These are phyloP conservation scores for Falco concolor DNA, from an alignment of 2,797 vertebrate genomes.

Conservation along the genomic window DNA sequence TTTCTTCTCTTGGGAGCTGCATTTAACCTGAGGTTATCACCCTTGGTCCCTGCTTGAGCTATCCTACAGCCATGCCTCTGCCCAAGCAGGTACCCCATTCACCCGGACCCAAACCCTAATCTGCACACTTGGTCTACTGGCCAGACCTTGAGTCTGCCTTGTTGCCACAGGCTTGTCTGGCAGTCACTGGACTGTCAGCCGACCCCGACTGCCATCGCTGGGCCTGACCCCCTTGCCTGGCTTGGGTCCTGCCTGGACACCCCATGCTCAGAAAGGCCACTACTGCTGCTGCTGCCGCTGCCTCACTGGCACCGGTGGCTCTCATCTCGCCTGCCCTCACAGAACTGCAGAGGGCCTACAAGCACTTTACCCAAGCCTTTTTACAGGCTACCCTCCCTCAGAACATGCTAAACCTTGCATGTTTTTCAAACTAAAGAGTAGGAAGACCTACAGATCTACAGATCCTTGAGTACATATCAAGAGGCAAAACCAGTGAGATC, in stretches of 20 bases:
- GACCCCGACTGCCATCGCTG: neutral
- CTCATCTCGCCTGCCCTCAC: rapidly evolving
- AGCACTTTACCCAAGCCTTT: neutral
- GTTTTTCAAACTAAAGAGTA: neutral
- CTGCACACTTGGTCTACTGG: neutral
- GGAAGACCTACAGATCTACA: neutral
- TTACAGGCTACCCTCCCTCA: neutral
- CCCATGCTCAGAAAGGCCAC: rapidly evolving
- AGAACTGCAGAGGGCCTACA: neutral
- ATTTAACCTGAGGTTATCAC: neutral
- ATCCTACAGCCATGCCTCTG: neutral
- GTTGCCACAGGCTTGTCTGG: neutral
- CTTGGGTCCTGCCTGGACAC: neutral
- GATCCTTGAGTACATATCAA: neutral
- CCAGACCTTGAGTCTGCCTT: neutral
- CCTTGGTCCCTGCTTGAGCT: neutral
- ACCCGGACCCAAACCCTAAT: neutral
- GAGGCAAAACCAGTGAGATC: neutral
- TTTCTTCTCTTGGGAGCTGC: neutral
- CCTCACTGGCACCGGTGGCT: rapidly evolving
- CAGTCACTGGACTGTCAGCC: neutral
- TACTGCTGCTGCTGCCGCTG: neutral
- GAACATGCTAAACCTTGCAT: neutral
- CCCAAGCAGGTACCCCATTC: neutral
- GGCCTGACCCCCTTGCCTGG: neutral